Percentiles rank a stretch among this genome's conserved stretches.
Conservation (phyloP, 1,140 invertebrate genomes). For the Drosophila elegans region DNA sequence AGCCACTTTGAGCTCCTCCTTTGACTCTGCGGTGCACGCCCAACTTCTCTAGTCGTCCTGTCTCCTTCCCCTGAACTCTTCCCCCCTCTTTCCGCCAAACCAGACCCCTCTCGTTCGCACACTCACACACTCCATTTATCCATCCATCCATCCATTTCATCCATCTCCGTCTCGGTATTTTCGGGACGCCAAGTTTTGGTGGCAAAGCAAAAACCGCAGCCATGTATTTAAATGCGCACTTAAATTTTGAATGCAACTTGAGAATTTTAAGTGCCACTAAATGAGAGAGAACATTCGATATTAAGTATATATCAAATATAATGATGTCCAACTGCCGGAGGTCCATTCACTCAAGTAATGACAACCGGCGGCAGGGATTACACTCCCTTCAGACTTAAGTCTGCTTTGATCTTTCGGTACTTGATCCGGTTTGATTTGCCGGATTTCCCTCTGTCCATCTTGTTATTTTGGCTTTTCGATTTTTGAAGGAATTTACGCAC, state of each 20-base stretch:
- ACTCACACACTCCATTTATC: conserved; percentile 2
- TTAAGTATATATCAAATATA: conserved; percentile 6
- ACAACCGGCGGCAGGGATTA: conserved; percentile 1
- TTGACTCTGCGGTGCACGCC: conserved; percentile 48
- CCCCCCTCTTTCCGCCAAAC: not conserved
- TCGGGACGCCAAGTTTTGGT: conserved; percentile 18
- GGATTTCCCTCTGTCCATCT: not conserved
- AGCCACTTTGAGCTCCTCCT: conserved; percentile 53
- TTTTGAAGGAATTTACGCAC: not conserved
- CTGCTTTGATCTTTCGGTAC: conserved; percentile 3
- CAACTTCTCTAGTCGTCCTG: not conserved
- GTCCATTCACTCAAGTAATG: conserved; percentile 14
- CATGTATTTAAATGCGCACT: conserved; percentile 42
- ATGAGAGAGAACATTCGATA: conserved; percentile 5
- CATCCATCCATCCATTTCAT: not conserved
- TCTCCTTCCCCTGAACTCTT: conserved; percentile 2
- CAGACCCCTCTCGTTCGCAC: not conserved
- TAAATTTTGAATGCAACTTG: conserved; percentile 31
- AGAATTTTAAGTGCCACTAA: conserved; percentile 26
- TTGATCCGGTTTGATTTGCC: conserved; percentile 4
- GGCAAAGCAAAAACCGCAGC: conserved; percentile 21
- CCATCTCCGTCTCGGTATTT: conserved; percentile 1
- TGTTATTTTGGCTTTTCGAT: not conserved
- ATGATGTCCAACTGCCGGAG: conserved; percentile 14
- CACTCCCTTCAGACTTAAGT: not conserved